Evolutionary conservation across 2,797 vertebrate species (phyloP), one percentile per base, ranked within the genome.

Genomic region (Adrianichthys oophorus): DNA sequence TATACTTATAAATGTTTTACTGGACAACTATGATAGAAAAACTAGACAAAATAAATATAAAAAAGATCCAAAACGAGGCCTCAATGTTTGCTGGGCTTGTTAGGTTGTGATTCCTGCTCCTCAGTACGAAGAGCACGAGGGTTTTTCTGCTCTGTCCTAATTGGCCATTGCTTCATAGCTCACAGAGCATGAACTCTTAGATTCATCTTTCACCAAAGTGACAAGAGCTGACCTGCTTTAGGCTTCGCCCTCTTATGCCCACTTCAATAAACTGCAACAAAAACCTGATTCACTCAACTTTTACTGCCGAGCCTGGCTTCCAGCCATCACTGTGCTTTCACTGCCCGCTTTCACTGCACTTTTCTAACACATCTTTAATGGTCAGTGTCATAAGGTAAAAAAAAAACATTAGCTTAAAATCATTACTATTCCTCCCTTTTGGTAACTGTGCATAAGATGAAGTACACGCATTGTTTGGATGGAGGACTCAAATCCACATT

Each of bases 211-310:
- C 32, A 32, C 32, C 32, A 32, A 13, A 32, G 32, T 32, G 32
- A 32, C 32, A 32, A 32, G 32, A 32, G 26, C 42, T 45, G 37
- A 55, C 46, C 18, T 32, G 42, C 37, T 26, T 15, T 13, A 54
- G 6, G 46, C 40, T 32, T 46, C 18, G 16, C 60, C 52, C 46
- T 29, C 18, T 55, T 17, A 42, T n/a, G n/a, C 17, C 41, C 59
- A 47, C 42, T 46, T 53, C 60, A 54, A 46, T 55, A 62, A 43
- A 48, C 23, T n/a, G 24, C 40, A 49, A 55, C 51, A 55, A 62
- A 62, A 48, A 1, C n/a, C 37, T 18, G 7, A n/a, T 48, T 42
- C 40, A 55, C n/a, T 55, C 4, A n/a, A 41, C 37, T 42, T 24
- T 43, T 15, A 49, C 18, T 15, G 18, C 19, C 26, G 29, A 40